phyloP scores from a whole-genome alignment of 2,888 invertebrate species.

The Sarcophaga carnaria region DNA sequence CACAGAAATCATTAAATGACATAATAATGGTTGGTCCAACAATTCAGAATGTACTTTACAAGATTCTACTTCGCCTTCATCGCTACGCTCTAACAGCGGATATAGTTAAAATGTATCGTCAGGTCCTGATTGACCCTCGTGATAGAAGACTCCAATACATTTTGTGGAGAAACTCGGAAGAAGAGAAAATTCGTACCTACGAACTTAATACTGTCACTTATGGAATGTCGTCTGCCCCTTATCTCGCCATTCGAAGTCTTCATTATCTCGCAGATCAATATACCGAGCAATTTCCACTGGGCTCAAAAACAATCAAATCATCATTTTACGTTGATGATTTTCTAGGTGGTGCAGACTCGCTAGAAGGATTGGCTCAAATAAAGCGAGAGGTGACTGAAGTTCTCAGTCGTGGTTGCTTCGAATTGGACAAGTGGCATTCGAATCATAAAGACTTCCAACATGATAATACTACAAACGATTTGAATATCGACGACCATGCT shows the following conservation, averaged over 20 bases:
- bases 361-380: slow-evolving; percentile 26
- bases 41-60: slow-evolving; percentile 54
- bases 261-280: slow-evolving; percentile 51
- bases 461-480: slow-evolving; percentile 7
- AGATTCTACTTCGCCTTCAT: slow-evolving; percentile 53
- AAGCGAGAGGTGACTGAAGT: slow-evolving; percentile 23
- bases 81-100: slow-evolving; percentile 59
- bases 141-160: slow-evolving; percentile 52
- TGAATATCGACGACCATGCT: slow-evolving; percentile 8
- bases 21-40: slow-evolving; percentile 62
- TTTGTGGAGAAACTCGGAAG: slow-evolving; percentile 54
- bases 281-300: slow-evolving; percentile 21
- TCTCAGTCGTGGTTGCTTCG: background rate
- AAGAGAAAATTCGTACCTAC: slow-evolving; percentile 21
- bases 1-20: slow-evolving; percentile 59
- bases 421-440: background rate
- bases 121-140: slow-evolving; percentile 27
- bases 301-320: slow-evolving; percentile 33
- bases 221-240: slow-evolving; percentile 31
- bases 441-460: background rate
- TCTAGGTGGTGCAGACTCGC: slow-evolving; percentile 13
- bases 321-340: slow-evolving; percentile 47
- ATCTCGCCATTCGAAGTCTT: slow-evolving; percentile 30
- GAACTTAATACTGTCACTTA: background rate
- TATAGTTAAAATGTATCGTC: slow-evolving; percentile 61